Evolutionary conservation across 1,140 invertebrate species (phyloP).

Genomic region (Drosophila virilis): DNA sequence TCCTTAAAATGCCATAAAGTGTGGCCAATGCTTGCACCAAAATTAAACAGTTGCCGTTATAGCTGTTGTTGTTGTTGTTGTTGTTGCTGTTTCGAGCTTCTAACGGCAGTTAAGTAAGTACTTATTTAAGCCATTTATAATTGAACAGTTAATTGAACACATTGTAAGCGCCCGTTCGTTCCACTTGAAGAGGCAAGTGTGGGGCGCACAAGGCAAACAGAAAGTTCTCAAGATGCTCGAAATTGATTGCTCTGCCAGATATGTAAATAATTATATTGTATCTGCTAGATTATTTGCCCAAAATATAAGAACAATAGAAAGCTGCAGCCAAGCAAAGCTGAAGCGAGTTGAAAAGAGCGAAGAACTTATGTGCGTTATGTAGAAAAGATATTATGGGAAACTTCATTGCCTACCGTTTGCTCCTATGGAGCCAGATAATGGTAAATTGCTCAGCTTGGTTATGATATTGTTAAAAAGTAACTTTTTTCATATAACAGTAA

Average conservation of each 20-base stretch:
- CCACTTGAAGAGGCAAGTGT: background rate
- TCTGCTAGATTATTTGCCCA: background rate
- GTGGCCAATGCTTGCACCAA: conserved; percentile 64
- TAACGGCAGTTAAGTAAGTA: conserved; percentile 26
- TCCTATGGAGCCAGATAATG: no score
- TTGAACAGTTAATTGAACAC: conserved; percentile 72
- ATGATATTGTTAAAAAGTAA: no score
- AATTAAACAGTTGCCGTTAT: conserved; percentile 59
- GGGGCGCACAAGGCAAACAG: background rate
- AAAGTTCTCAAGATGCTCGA: background rate
- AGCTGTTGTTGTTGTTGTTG: background rate
- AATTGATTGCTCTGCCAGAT: background rate
- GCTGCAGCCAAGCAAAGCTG: no score
- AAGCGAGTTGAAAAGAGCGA: no score
- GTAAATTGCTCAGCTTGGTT: no score
- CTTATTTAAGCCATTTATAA: conserved; percentile 52
- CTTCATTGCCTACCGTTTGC: no score
- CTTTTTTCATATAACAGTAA: no score
- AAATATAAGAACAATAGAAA: no score
- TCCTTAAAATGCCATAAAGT: conserved; percentile 65
- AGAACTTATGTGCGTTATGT: no score
- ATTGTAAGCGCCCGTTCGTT: conserved; percentile 45
- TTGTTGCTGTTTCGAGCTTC: background rate
- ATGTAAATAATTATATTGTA: background rate
- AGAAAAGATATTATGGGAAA: no score